Conservation (phyloP, 1,140 invertebrate genomes). For the Cyclina sinensis region DNA sequence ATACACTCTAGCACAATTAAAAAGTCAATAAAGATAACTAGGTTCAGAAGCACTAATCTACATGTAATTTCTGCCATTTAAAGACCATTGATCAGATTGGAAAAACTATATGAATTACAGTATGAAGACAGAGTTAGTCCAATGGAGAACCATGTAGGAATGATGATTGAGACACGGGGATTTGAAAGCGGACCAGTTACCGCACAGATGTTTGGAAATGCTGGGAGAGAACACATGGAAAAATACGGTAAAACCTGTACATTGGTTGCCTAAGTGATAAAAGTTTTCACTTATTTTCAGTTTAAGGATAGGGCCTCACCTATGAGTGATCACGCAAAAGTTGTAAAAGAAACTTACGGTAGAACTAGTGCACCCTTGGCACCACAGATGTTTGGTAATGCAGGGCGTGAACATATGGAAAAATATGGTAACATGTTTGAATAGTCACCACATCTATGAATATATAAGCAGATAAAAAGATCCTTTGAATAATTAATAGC, state of each 20-base stretch:
- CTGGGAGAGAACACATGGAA: constrained; percentile 98
- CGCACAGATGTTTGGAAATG: constrained; percentile 99
- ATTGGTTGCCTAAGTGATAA: not conserved
- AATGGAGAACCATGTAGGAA: constrained; percentile 96
- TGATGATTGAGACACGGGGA: constrained; percentile 94
- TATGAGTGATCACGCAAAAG: constrained; percentile 96
- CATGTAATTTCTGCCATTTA: no score
- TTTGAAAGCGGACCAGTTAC: constrained; percentile 94
- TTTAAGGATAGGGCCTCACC: constrained; percentile 97
- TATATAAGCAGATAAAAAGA: not conserved
- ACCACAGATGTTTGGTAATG: constrained; percentile 99
- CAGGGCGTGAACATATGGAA: constrained; percentile 98
- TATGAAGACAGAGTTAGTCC: constrained; percentile 97
- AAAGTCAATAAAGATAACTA: no score
- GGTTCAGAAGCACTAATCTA: no score
- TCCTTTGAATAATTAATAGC: no score
- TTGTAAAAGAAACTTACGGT: constrained; percentile 94
- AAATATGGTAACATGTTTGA: constrained; percentile 91
- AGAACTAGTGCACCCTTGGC: constrained; percentile 93
- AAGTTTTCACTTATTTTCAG: constrained; percentile 84
- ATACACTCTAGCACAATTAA: no score
- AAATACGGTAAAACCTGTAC: constrained; percentile 91
- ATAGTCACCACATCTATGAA: not conserved
- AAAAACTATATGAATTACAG: constrained; percentile 83
- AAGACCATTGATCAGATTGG: no score